Base-by-base conservation (phyloP, 2,888 invertebrate genomes). In the Eupithecia insigniata region DNA sequence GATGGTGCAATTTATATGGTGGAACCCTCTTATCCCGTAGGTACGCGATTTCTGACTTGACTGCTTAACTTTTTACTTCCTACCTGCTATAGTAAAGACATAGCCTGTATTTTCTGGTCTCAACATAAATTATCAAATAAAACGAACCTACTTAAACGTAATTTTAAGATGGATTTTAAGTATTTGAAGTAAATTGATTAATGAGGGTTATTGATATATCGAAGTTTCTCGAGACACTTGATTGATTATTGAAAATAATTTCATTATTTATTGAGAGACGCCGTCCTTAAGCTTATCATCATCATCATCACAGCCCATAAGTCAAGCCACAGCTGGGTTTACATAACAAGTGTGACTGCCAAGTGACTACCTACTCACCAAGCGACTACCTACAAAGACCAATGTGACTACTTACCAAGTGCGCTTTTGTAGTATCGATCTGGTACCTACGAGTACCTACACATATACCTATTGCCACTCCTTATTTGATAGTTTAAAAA, bases 181-280 rank as follows among this genome's bases (percentile, higher is more conserved):
- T 36, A 64, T 39, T 64, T 64, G 14, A 39, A 36, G 26, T 34
- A 64, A 64, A 64, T 36, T 26, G 64, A 64, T 64, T 26, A 14
- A 62, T 62, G 22, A 62, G 5, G 22, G 32, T 34, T 46, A 8
- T 8, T 46, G n/a, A 46, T 46, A n/a, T 6, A 51, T 22, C 10
- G 26, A 55, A 26, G 26, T 51, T 51, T 51, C 4, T 51, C 22
- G 1, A 22, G 10, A 22, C 51, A 51, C 14, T 43, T 43, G 43
- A 43, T 43, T 43, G 43, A 43, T 43, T 7, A 7, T 43, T 43
- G 1, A n/a, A 43, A n/a, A 43, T n/a, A 43, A 18, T n/a, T 43
- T 18, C 6, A 43, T 28, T 58, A 55, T 58, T 6, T 26, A 16
- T 28, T 58, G 55, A 16, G 2, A 28, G 55, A 12, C 26, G 10